Evolutionary conservation across 1,140 invertebrate species (phyloP).

Genomic region (Neodiprion virginianus): DNA sequence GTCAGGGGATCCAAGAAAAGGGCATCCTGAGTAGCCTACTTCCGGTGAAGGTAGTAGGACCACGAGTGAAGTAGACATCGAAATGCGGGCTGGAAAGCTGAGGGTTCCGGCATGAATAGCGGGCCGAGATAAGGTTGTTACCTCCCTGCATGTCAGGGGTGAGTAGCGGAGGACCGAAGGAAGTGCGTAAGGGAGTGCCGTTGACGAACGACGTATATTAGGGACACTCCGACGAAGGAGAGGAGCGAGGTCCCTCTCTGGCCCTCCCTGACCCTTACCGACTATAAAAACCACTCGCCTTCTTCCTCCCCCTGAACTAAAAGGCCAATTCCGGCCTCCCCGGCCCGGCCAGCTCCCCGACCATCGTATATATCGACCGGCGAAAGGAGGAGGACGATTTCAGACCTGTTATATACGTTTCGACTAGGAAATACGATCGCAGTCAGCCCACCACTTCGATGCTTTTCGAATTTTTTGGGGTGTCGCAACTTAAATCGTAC

Average conservation of each 20-base stretch:
- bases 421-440: background rate
- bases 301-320: constrained; percentile 58
- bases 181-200: constrained; percentile 41
- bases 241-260: constrained; percentile 47
- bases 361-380: constrained; percentile 44
- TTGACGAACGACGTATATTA: constrained; percentile 64
- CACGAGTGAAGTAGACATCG: background rate
- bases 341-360: constrained; percentile 20
- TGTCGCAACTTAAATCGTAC: background rate
- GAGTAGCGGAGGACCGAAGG: constrained; percentile 14
- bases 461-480: background rate
- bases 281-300: constrained; percentile 64
- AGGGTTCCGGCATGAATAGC: background rate
- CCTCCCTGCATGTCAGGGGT: constrained; percentile 23
- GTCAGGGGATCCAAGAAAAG: too few relatives aligned
- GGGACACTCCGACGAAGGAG: constrained; percentile 62
- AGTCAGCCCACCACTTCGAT: constrained; percentile 2
- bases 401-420: constrained; percentile 28
- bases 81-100: background rate
- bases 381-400: constrained; percentile 34
- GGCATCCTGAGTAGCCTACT: background rate
- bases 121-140: constrained; percentile 20
- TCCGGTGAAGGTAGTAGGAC: background rate
- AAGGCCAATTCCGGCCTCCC: constrained; percentile 52
- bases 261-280: constrained; percentile 57